Evolutionary conservation across 2,797 vertebrate species (phyloP).

Genomic region (Lithobates sylvaticus): DNA sequence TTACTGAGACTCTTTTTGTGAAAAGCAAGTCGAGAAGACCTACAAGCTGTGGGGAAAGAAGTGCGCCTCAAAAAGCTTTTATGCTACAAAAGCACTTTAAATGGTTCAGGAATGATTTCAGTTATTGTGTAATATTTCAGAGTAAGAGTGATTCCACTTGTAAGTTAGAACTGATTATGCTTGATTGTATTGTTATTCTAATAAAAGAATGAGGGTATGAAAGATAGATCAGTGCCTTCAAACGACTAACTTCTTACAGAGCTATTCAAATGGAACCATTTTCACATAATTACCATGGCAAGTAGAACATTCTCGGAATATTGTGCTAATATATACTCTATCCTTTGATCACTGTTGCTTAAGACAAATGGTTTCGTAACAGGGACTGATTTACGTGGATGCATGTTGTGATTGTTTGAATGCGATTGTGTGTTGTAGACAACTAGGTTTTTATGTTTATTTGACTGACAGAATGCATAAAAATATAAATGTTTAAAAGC

Average conservation of each 20-base stretch:
- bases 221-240: constrained; percentile 55
- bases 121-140: constrained; percentile 50
- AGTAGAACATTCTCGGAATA: constrained; percentile 35
- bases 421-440: not conserved
- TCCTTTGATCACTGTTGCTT: constrained; percentile 36
- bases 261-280: constrained; percentile 53
- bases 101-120: constrained; percentile 50
- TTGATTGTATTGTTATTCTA: constrained; percentile 59
- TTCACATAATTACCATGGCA: constrained; percentile 52
- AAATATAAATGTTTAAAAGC: no score
- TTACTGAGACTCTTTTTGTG: constrained; percentile 8
- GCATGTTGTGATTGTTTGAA: not conserved
- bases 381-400: not conserved
- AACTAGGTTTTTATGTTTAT: no score
- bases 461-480: no score
- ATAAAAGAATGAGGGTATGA: constrained; percentile 54
- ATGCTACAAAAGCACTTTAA: constrained; percentile 48
- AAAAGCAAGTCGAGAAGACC: constrained; percentile 45
- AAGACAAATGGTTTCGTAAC: constrained; percentile 42
- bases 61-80: constrained; percentile 37
- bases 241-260: constrained; percentile 47
- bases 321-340: constrained; percentile 50
- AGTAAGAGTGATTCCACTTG: constrained; percentile 50
- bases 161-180: constrained; percentile 57
- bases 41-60: constrained; percentile 20